phyloP scores from a whole-genome alignment of 2,797 vertebrate genomes.

The Rhyacichthys aspro region DNA sequence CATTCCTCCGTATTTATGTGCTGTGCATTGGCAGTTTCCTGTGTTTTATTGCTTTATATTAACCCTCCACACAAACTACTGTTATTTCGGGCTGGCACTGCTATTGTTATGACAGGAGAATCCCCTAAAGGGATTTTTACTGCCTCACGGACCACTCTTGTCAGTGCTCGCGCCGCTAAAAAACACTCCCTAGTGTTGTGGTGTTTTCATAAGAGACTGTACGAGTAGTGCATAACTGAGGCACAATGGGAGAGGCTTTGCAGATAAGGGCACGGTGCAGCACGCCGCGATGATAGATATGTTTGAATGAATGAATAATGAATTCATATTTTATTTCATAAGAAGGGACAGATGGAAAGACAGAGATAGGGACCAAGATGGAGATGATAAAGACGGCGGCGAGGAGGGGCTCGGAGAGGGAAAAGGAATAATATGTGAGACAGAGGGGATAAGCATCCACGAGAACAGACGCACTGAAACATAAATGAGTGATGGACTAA shows the following conservation, averaged over 20 bases:
- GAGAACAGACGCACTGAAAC: slow-evolving; percentile 43
- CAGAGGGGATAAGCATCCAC: slow-evolving; percentile 32
- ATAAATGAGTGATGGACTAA: slow-evolving; percentile 54
- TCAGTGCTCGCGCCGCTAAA: slow-evolving; percentile 58
- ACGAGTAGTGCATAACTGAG: slow-evolving; percentile 56
- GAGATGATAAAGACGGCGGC: slow-evolving; percentile 62
- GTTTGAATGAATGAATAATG: slow-evolving; percentile 73
- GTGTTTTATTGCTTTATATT: slow-evolving; percentile 69
- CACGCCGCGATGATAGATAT: slow-evolving; percentile 61
- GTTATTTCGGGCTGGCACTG: slow-evolving; percentile 68
- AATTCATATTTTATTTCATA: slow-evolving; percentile 73
- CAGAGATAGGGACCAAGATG: slow-evolving; percentile 63
- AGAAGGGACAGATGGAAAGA: slow-evolving; percentile 66
- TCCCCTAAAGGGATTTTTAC: slow-evolving; percentile 71
- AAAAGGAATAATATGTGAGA: slow-evolving; percentile 35
- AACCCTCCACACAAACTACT: slow-evolving; percentile 62
- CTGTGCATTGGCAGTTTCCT: slow-evolving; percentile 47
- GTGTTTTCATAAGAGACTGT: slow-evolving; percentile 62
- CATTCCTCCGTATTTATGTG: slow-evolving; percentile 61
- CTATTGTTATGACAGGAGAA: slow-evolving; percentile 72
- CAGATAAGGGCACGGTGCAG: slow-evolving; percentile 56
- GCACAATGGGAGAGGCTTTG: slow-evolving; percentile 57
- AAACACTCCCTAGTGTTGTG: slow-evolving; percentile 53
- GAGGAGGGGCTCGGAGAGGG: slow-evolving; percentile 8
- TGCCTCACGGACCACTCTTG: slow-evolving; percentile 65